Evolutionary conservation across 2,113 vertebrate genomes (phyloP).

Genomic region (Apus apus): DNA sequence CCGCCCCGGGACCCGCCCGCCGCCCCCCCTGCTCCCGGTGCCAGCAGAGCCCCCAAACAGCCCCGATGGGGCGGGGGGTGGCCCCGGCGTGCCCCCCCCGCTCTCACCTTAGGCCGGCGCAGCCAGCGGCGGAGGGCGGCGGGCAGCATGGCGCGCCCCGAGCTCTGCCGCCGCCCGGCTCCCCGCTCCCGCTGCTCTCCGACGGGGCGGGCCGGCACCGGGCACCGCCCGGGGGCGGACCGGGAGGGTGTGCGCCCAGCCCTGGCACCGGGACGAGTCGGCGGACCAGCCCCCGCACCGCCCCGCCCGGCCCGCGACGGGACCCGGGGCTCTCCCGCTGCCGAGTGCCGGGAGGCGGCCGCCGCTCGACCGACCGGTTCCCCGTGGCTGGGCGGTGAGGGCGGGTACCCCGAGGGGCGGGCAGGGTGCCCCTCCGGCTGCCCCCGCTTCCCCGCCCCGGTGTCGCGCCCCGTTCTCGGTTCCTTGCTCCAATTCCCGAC

Average conservation of each 20-base stretch:
- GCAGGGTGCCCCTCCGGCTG: neutral
- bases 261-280: neutral
- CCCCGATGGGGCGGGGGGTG: neutral
- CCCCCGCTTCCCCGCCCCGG: neutral
- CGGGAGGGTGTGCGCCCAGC: neutral
- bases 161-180: neutral
- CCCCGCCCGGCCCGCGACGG: no score
- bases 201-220: conserved; percentile 9
- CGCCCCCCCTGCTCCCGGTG: no score
- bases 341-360: neutral
- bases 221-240: conserved; percentile 20
- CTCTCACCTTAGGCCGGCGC: conserved; percentile 72
- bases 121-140: conserved; percentile 71
- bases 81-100: no score
- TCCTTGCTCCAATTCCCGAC: neutral
- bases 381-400: neutral
- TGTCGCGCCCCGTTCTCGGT: neutral
- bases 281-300: neutral
- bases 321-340: neutral
- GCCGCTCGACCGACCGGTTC: neutral
- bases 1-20: neutral
- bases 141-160: conserved; percentile 67
- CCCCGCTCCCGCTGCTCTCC: conserved; percentile 38
- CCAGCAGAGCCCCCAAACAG: neutral
- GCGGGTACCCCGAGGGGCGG: neutral